Percentiles rank a stretch among this genome's conserved stretches.
Evolutionary conservation across 2,113 vertebrate species (phyloP).

Genomic region (Tringa solitaria): DNA sequence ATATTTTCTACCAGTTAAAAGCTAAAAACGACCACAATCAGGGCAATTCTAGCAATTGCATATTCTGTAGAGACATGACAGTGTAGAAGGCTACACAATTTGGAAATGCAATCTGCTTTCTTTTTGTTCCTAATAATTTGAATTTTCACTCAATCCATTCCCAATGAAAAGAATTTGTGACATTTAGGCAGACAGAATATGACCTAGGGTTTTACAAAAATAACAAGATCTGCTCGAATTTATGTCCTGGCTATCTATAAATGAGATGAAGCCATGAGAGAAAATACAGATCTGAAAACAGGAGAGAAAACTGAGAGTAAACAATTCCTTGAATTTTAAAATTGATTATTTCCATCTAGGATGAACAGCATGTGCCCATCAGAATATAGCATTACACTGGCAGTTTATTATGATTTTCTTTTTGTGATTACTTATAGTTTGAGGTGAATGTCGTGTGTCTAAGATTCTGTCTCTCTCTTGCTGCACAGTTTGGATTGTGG

Average conservation of each 20-base stretch:
- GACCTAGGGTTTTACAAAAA: neutral
- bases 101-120: neutral
- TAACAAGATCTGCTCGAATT: neutral
- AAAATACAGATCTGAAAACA: neutral
- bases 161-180: neutral
- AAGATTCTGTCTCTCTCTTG: neutral
- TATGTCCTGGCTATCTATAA: neutral
- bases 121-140: neutral
- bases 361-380: accelerated
- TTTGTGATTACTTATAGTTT: neutral
- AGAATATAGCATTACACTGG: neutral
- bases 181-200: neutral
- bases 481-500: neutral
- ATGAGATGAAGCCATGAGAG: neutral
- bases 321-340: neutral
- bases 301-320: neutral
- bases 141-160: neutral
- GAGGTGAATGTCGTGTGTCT: neutral
- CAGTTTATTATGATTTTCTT: neutral
- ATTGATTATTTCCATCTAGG: neutral
- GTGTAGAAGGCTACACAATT: neutral
- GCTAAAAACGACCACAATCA: neutral
- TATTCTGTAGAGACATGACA: neutral
- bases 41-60: neutral
- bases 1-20: neutral